Evolutionary conservation across 1,140 invertebrate genomes (phyloP).

Genomic region (Lordiphosa clarofinis): DNA sequence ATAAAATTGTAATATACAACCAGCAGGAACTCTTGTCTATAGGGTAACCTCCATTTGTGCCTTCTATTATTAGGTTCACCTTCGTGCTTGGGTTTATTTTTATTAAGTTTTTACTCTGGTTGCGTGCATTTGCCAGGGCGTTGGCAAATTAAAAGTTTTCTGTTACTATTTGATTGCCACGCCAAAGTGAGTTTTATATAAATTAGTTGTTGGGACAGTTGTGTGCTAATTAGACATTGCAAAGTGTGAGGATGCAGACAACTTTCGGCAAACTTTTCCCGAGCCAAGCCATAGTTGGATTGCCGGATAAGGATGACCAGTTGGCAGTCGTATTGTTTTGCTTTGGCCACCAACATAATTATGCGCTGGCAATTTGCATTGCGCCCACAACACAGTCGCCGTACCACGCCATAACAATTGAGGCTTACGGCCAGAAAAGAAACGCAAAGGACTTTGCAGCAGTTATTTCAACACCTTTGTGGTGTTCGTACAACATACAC

Average conservation of each 20-base stretch:
- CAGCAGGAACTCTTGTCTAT: no score
- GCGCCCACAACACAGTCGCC: slow-evolving; percentile 58
- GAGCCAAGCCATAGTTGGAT: slow-evolving; percentile 24
- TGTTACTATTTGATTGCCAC: slow-evolving; percentile 46
- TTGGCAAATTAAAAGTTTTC: slow-evolving; percentile 68
- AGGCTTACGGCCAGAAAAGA: slow-evolving; percentile 19
- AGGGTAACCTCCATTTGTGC: background rate
- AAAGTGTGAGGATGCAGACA: slow-evolving; percentile 36
- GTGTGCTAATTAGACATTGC: slow-evolving; percentile 64
- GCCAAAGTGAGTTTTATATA: slow-evolving; percentile 50
- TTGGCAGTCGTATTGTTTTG: slow-evolving; percentile 19
- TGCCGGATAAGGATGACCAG: slow-evolving; percentile 8
- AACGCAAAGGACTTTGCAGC: slow-evolving; percentile 41
- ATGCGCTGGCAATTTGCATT: slow-evolving; percentile 72
- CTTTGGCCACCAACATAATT: slow-evolving; percentile 62
- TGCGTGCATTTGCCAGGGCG: slow-evolving; percentile 45
- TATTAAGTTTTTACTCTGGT: slow-evolving; percentile 7
- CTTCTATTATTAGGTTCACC: background rate
- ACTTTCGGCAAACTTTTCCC: slow-evolving; percentile 29
- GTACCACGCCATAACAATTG: slow-evolving; percentile 69
- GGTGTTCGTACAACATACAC: slow-evolving; percentile 42
- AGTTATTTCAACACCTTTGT: slow-evolving; percentile 77
- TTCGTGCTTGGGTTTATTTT: slow-evolving; percentile 2
- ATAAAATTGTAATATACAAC: no score
- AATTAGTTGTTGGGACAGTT: slow-evolving; percentile 50